Evolutionary conservation across 2,797 vertebrate genomes (phyloP), one percentile per base, ranked within the genome.

Genomic region (Clarias laeviceps): DNA sequence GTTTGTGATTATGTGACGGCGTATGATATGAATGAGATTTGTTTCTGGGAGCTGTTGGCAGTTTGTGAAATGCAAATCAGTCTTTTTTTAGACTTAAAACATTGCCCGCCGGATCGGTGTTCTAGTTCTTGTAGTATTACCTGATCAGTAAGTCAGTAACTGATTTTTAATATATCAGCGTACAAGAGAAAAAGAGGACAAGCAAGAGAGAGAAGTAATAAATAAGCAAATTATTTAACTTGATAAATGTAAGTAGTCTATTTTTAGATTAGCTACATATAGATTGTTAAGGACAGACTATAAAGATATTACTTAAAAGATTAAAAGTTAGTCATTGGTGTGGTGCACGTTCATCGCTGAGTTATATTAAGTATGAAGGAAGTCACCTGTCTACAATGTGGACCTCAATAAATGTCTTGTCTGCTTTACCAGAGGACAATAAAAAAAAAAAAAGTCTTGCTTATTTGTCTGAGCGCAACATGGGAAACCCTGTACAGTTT

Each of bases 401-500:
- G 18, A 34, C 18, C 37, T 61, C 4, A 24, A 18, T 59, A 14
- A 61, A 34, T 8, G 20, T 24, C 24, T 3, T 62, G 34, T 62
- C 27, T 68, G 40, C 18, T 54, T 66, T 68, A 81, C n/a, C 40
- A 54, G 4, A 7, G 61, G 32, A 79, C 29, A n/a, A n/a, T n/a
- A n/a, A n/a, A n/a, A n/a, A n/a, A n/a, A n/a, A n/a, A n/a, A n/a
- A n/a, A n/a, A n/a, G 77, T 17, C 3, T 37, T 62, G 34, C 61
- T 78, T 78, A 78, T 64, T 45, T 62, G 22, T 40, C 56, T 84
- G 62, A 61, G 6, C n/a, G 24, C 29, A 61, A 70, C 34, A 80
- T 20, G 62, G 27, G 62, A 68, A 54, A 32, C 40, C 62, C n/a
- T 22, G 80, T 37, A 27, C 11, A n/a, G 40, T 81, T 81, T 68